Base-by-base conservation (phyloP, 2,797 vertebrate genomes). In the Benthosema pterotum region DNA sequence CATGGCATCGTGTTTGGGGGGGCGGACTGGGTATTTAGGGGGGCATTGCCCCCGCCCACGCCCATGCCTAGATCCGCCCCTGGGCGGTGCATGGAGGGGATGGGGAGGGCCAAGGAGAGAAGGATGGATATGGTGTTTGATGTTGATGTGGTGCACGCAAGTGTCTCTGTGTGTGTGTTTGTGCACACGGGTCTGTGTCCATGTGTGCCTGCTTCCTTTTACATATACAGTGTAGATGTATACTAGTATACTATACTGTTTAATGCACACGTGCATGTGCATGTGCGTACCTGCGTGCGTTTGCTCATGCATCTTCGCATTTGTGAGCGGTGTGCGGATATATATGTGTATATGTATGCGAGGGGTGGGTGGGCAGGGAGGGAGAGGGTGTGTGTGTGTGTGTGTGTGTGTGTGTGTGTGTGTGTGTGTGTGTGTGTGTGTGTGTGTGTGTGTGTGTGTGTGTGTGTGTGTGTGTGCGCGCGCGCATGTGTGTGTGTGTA, bases 401-500 rank as follows among this genome's bases (percentile, higher is more conserved):
- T 17, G 15, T 32, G 16, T 58, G 15, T 5, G 42, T 47, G 42
- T n/a, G 18, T 47, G 57, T 18, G 45, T 46, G 42, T 46, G 17
- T 16, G 42, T 51, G n/a, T 60, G 22, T 42, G 42, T 60, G 16
- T 12, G 58, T 32, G 56, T 46, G 3, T 59, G 45, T 32, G 45
- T 59, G 19, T 59, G 57, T 59, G 57, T 49, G 19, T 53, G 53
- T 54, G 50, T 14, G 25, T 11, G 53, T 17, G 25, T 25, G 15
- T 45, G 54, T 62, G 61, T 54, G 47, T 59, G 59, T 59, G 57
- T 59, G 57, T 48, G 19, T 60, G 53, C 59, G 49, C 19, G 25
- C 14, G 53, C 18, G 46, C 32, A 5, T 46, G 54, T 62, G 61
- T 54, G 50, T 59, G 60, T 64, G 15, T n/a, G n/a, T n/a, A n/a